Conservation (phyloP, 2,113 vertebrate genomes). For the Caranx melampygus region DNA sequence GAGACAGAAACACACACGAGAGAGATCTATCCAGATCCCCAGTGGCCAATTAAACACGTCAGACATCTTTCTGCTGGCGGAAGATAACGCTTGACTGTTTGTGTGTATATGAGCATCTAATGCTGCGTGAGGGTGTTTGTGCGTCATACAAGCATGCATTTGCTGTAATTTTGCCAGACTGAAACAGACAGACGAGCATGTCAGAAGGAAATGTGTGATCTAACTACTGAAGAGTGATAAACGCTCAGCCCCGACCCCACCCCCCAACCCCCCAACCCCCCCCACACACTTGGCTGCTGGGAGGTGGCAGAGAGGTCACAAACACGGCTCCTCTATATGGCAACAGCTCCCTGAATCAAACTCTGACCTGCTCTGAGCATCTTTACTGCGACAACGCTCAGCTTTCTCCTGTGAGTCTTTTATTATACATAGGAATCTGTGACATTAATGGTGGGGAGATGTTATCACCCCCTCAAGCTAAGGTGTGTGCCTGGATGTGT, state of each 20-base stretch:
- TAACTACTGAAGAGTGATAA: conserved; percentile 1
- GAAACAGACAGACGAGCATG: not conserved
- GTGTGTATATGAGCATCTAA: conserved; percentile 4
- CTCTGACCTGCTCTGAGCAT: not conserved
- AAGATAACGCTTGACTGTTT: conserved; percentile 32
- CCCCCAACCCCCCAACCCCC: too few species aligned
- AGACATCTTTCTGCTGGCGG: conserved; percentile 39
- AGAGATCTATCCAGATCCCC: conserved; percentile 22
- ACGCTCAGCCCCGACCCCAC: not conserved
- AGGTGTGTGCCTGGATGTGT: not conserved
- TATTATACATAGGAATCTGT: not conserved
- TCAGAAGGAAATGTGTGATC: conserved; percentile 27
- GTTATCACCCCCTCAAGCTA: not conserved
- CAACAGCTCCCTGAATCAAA: not conserved
- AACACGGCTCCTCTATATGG: not conserved
- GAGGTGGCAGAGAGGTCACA: conserved; percentile 17
- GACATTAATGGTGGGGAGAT: not conserved
- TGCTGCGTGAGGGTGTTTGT: conserved; percentile 1
- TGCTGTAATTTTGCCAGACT: not conserved
- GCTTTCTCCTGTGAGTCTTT: not conserved
- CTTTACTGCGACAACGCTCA: not conserved
- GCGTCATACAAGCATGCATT: not conserved
- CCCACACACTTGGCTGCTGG: not conserved
- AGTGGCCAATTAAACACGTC: conserved; percentile 58
- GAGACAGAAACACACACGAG: not conserved